phyloP scores from a whole-genome alignment of 2,888 invertebrate genomes.

The Rutpela maculata region DNA sequence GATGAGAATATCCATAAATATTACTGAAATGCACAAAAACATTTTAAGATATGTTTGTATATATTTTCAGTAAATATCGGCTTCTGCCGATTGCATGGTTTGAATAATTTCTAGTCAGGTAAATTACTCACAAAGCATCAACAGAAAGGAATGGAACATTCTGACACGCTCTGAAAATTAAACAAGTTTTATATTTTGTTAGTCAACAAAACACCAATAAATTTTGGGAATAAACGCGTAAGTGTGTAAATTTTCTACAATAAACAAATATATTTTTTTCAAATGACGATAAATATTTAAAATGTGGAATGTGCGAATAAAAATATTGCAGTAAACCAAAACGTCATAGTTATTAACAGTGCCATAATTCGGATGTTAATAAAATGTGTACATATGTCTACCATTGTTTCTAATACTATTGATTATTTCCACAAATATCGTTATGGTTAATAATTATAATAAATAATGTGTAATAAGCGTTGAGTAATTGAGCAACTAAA shows the following conservation, averaged over 20 bases:
- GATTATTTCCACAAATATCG: slow-evolving; percentile 18
- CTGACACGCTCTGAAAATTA: neutral
- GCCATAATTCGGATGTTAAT: neutral
- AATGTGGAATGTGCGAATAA: neutral
- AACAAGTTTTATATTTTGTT: neutral
- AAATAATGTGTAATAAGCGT: neutral
- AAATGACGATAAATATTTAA: neutral
- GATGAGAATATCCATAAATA: no score
- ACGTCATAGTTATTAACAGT: neutral
- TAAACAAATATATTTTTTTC: neutral
- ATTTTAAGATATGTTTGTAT: no score
- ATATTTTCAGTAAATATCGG: no score
- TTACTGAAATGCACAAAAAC: no score
- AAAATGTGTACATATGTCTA: neutral
- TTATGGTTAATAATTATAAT: neutral
- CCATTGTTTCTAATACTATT: slow-evolving; percentile 10
- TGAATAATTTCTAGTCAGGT: no score
- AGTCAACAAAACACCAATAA: neutral
- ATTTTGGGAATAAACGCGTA: neutral
- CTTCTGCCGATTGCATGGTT: no score
- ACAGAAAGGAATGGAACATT: no score
- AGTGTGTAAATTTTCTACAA: neutral
- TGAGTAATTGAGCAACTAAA: neutral
- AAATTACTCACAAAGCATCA: no score
- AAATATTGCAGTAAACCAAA: neutral